Evolutionary conservation across 1,140 invertebrate species (phyloP).

Genomic region (Aricia agestis): DNA sequence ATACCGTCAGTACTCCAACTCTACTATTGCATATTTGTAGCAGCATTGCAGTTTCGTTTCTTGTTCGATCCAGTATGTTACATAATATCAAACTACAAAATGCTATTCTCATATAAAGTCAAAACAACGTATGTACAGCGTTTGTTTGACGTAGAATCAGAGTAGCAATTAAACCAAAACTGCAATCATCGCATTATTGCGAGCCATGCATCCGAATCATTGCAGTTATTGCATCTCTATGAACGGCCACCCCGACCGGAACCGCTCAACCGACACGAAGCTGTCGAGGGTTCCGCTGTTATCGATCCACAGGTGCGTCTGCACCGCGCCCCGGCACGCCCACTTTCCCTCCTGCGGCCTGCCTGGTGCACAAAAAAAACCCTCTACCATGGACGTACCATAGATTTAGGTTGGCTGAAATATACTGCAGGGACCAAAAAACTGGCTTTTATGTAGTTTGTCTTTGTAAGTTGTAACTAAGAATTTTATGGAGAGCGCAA

Average conservation of each 20-base stretch:
- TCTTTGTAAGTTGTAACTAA: no score
- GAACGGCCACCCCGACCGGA: background rate
- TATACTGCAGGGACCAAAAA: no score
- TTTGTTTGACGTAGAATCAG: background rate
- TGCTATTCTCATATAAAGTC: no score
- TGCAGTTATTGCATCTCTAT: background rate
- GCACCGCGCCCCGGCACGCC: background rate
- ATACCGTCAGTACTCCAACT: no score
- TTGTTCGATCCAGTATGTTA: no score
- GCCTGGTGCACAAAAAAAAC: background rate
- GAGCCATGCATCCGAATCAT: background rate
- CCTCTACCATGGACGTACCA: background rate
- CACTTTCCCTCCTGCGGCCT: background rate
- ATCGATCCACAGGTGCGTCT: slow-evolving; percentile 11
- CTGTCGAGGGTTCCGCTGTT: background rate
- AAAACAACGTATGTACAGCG: no score
- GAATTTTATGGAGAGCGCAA: no score
- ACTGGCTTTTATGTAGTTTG: no score
- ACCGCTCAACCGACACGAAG: background rate
- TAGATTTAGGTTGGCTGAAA: background rate
- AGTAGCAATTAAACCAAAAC: no score
- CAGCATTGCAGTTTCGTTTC: no score
- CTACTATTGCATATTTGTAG: no score
- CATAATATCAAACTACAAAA: background rate
- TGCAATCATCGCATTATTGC: no score